Evolutionary conservation across 1,140 invertebrate genomes (phyloP), one percentile per base, ranked within the genome.

Genomic region (Pinna nobilis): DNA sequence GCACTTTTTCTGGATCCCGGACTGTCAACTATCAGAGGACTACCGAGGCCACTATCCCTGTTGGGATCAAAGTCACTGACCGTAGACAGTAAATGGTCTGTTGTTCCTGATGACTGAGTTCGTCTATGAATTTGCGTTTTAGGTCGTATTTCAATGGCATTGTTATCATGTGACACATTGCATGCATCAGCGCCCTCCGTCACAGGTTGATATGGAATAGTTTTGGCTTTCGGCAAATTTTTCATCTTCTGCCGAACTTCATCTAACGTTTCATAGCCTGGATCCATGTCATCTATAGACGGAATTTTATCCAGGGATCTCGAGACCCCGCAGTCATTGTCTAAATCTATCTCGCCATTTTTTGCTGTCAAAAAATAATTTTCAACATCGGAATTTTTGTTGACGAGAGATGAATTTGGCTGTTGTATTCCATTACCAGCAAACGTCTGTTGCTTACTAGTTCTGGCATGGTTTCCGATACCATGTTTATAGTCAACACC

Each of bases 251-350:
- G 39, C 30, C 77, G 68, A 44, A 82, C 64, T 64, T 79, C 75
- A 57, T 82, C 80, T 23, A 82, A 76, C 39, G 77, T 82, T 68
- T 79, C 80, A 70, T 82, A 82, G n/a, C 76, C 80, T 32, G 80
- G 80, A 53, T 82, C 77, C 32, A 64, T 55, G 5, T 80, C 76
- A 37, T 78, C 74, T 60, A 73, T 57, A 25, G 63, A 20, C 3
- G 71, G 63, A 47, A 64, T 41, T 18, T 57, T 51, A 30, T 70
- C 55, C 30, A 20, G n/a, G 25, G 11, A 15, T 39, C 18, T 18
- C 32, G 49, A 18, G 1, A 25, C 6, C 15, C 18, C 28, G 13
- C 15, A 35, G 13, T 65, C 68, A 39, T 51, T 23, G 51, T 75
- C 73, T 4, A 75, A 51, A 41, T 75, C 73, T 32, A 75, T 63